Conservation (phyloP, 1,140 invertebrate species). For the Proales similis region DNA sequence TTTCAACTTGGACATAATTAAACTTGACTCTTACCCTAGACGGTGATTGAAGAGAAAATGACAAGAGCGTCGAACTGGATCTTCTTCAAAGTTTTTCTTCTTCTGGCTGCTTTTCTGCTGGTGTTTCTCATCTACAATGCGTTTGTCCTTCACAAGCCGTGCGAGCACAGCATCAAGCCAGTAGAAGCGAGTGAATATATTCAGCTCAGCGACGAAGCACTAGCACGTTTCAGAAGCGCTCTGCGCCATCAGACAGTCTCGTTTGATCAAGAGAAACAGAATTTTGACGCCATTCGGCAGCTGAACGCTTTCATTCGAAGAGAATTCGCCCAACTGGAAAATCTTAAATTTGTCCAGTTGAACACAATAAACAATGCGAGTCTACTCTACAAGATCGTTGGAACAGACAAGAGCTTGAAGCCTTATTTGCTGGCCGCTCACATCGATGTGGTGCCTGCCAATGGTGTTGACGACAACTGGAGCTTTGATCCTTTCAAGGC, state of each 20-base stretch:
- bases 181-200: background rate
- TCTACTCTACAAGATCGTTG: constrained; percentile 54
- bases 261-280: constrained; percentile 18
- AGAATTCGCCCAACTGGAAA: constrained; percentile 1
- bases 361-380: constrained; percentile 54
- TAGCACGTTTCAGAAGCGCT: constrained; percentile 9
- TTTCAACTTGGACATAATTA: no score
- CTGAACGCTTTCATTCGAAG: constrained; percentile 17
- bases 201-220: background rate
- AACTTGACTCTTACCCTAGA: no score
- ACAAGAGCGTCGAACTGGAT: no score
- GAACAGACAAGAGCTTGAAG: constrained; percentile 46
- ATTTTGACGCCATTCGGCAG: background rate
- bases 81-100: no score
- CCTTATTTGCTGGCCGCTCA: constrained; percentile 58
- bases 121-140: constrained; percentile 21
- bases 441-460: constrained; percentile 59
- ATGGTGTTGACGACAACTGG: constrained; percentile 51
- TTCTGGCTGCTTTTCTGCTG: no score
- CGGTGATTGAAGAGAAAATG: no score
- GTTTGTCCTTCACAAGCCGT: constrained; percentile 16
- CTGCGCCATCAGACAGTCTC: constrained; percentile 24
- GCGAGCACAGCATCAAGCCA: constrained; percentile 19
- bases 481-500: constrained; percentile 56
- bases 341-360: constrained; percentile 9